phyloP scores from a whole-genome alignment of 35 echinoderm and acorn worm species.

The Heliocidaris tuberculata region DNA sequence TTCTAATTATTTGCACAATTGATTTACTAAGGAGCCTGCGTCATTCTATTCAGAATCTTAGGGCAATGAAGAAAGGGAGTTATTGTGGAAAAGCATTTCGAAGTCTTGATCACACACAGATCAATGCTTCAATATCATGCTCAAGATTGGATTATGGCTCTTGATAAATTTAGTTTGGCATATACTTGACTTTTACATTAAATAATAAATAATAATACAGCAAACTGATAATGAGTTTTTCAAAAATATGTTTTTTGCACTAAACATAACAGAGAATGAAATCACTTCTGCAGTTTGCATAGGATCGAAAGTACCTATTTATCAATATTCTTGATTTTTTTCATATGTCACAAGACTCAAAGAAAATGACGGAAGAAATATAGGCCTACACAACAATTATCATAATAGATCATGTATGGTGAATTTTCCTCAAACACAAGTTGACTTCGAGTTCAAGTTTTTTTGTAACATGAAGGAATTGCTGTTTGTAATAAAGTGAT shows the following conservation, averaged over 20 bases:
- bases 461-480: no score
- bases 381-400: no score
- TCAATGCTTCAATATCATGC: background rate
- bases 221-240: background rate
- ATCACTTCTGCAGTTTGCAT: background rate
- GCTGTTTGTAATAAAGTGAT: no score
- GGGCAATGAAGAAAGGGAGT: background rate
- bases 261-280: background rate
- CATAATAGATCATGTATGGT: no score
- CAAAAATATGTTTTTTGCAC: background rate
- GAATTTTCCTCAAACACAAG: no score
- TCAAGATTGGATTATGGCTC: background rate
- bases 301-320: background rate
- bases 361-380: no score
- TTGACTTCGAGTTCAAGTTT: no score
- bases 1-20: constrained; percentile 12
- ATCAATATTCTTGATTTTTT: background rate
- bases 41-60: background rate
- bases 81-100: background rate
- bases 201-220: no score
- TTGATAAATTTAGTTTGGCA: background rate
- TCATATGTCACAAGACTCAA: no score
- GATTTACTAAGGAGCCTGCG: background rate
- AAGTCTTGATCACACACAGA: background rate
- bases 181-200: no score